phyloP scores from a whole-genome alignment of 1,140 invertebrate species.

The Hyphantria cunea region DNA sequence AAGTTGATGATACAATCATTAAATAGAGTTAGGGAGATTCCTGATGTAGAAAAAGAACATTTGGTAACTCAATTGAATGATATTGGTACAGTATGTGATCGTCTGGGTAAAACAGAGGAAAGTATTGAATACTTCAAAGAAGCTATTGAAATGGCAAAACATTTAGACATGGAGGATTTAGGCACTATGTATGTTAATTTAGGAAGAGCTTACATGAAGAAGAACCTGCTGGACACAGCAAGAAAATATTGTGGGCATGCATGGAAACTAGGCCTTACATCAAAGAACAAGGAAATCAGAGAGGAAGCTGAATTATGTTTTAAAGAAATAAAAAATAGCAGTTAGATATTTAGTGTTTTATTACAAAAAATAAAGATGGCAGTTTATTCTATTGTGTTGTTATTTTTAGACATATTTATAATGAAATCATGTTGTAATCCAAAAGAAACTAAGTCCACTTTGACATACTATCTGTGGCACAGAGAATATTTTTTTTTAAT shows the following conservation, averaged over 20 bases:
- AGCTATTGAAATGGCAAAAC: constrained; percentile 86
- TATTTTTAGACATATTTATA: not conserved
- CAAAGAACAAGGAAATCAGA: constrained; percentile 84
- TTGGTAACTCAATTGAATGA: constrained; percentile 92
- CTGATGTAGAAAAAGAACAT: constrained; percentile 88
- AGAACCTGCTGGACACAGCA: constrained; percentile 87
- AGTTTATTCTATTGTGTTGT: not conserved
- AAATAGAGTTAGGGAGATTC: constrained; percentile 84
- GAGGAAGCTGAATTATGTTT: constrained; percentile 88
- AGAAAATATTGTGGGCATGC: constrained; percentile 87
- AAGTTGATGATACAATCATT: constrained; percentile 87
- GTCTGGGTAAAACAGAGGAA: constrained; percentile 84
- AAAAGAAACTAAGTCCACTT: constrained; percentile 9
- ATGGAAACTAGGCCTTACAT: constrained; percentile 85
- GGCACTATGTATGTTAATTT: constrained; percentile 91
- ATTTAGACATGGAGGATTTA: constrained; percentile 86
- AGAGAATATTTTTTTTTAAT: constrained; percentile 2
- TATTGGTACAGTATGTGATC: constrained; percentile 89
- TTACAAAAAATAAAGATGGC: constrained; percentile 28
- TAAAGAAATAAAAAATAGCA: constrained; percentile 82
- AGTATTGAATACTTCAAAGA: constrained; percentile 88
- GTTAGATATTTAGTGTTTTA: constrained; percentile 48
- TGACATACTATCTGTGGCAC: constrained; percentile 8
- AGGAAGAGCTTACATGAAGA: constrained; percentile 89
- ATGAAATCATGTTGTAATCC: not conserved